These are phyloP conservation scores for Lordiphosa stackelbergi DNA, from an alignment of 1,140 invertebrate species.

Conservation along the genomic window DNA sequence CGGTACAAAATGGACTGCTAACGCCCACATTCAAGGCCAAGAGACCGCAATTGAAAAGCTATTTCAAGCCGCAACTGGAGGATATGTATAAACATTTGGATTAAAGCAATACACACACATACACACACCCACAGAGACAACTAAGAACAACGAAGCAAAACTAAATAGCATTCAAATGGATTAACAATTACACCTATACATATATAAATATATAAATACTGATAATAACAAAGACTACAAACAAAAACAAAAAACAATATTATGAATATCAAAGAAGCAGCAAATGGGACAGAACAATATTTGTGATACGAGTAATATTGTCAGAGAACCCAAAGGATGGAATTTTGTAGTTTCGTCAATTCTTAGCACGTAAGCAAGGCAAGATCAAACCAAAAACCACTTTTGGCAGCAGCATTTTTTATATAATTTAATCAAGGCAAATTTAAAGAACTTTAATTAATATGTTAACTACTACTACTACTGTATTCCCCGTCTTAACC, in stretches of 20 bases:
- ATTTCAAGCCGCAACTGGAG: slow-evolving; percentile 93
- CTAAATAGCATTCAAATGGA: slow-evolving; percentile 51
- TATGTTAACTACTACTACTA: slow-evolving; percentile 47
- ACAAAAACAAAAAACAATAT: slow-evolving; percentile 45
- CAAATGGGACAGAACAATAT: slow-evolving; percentile 30
- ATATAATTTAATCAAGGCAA: slow-evolving; percentile 53
- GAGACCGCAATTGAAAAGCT: slow-evolving; percentile 91
- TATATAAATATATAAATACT: slow-evolving; percentile 24
- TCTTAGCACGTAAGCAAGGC: slow-evolving; percentile 61
- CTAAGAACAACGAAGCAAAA: slow-evolving; percentile 51
- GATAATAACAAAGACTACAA: slow-evolving; percentile 58
- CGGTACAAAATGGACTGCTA: slow-evolving; percentile 96
- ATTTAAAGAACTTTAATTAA: slow-evolving; percentile 35
- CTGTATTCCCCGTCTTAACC: slow-evolving; percentile 5
- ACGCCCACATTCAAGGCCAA: slow-evolving; percentile 98
- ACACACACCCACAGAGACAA: slow-evolving; percentile 1
- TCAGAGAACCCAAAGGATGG: not conserved
- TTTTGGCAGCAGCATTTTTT: slow-evolving; percentile 62
- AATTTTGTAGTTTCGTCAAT: slow-evolving; percentile 71
- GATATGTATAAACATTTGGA: slow-evolving; percentile 88
- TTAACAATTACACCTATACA: slow-evolving; percentile 35
- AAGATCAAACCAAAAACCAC: slow-evolving; percentile 27
- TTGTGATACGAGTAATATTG: slow-evolving; percentile 16
- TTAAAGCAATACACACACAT: slow-evolving; percentile 48
- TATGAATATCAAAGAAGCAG: slow-evolving; percentile 32